A percentile compares a stretch with the other conserved stretches of the same genome.
phyloP scores from a whole-genome alignment of 2,797 vertebrate genomes.

The Spinus olivaceus region DNA sequence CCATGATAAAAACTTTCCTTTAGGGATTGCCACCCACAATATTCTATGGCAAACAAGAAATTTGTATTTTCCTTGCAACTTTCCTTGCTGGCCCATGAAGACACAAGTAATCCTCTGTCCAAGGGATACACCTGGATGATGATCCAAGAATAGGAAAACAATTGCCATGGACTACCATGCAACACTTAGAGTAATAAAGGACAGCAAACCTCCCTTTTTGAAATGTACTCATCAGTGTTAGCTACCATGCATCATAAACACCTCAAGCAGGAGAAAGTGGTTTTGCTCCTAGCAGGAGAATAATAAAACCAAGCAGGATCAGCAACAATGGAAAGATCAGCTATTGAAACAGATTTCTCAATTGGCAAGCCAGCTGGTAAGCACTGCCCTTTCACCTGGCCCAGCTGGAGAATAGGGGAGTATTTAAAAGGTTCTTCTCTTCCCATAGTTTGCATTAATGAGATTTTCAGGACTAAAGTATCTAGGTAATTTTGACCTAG shows the following conservation, averaged over 20 bases:
- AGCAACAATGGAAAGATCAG: background rate
- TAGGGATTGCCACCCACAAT: background rate
- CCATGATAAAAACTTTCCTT: constrained; percentile 14
- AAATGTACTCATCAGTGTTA: constrained; percentile 9
- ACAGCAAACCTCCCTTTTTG: background rate
- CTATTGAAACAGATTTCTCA: background rate
- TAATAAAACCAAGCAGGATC: background rate
- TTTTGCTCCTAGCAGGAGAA: background rate
- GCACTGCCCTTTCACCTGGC: background rate
- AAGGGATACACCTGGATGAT: background rate
- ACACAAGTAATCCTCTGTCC: background rate
- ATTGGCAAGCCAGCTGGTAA: background rate
- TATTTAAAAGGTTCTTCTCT: background rate
- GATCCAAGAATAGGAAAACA: background rate
- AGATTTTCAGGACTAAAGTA: background rate
- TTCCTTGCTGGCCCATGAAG: constrained; percentile 12
- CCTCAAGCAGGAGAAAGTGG: background rate
- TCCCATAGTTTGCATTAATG: background rate
- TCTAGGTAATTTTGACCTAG: background rate
- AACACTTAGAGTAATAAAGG: background rate
- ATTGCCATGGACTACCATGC: background rate
- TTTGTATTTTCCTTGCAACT: constrained; percentile 34
- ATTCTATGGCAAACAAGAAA: constrained; percentile 35
- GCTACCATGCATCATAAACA: constrained; percentile 34
- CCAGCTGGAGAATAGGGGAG: background rate